Evolutionary conservation across 1,140 invertebrate genomes (phyloP), one percentile per base, ranked within the genome.

Genomic region (Maniola jurtina): DNA sequence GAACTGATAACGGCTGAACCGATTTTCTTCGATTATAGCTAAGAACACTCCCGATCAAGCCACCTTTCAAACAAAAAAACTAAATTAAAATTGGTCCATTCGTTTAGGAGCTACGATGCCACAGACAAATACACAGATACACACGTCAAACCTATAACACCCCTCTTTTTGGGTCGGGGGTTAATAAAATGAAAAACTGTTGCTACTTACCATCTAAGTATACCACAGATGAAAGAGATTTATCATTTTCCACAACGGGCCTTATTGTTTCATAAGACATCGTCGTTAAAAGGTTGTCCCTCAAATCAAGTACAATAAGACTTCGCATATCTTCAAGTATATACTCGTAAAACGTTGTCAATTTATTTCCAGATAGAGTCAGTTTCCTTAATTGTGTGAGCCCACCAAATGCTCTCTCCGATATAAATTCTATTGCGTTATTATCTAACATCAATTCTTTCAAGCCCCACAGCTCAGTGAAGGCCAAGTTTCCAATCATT

Each of bases 381-480:
- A 97, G 87, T 58, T 93, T 93, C 79, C 92, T 92, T 64, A 97
- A 86, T 65, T 94, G 93, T 35, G 92, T 92, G 70, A 96, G 85
- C 0, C 95, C 95, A 2, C 93, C 92, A 58, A 97, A 93, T 2
- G 95, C 95, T 47, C 93, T 92, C 42, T 94, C 93, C 10, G 93
- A 94, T 57, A 97, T 93, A 64, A 86, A 91, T 66, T 91, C 88
- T 71, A 92, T 85, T 33, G 92, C 91, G 84, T 97, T 97, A 66
- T 93, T 92, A 77, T 95, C 95, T 62, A 97, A 82, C 67, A 95
- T 92, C 68, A 97, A 91, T 64, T 96, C 95, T 70, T 93, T 92
- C 5, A 97, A 77, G 61, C 85, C 93, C 93, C 77, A 93, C 77
- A 96, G 89, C 73, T 96, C 95, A 4, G 93, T 92, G 83, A 97